Evolutionary conservation across 2,888 invertebrate species (phyloP), one percentile per base, ranked within the genome.

Genomic region (Philonicus albiceps): DNA sequence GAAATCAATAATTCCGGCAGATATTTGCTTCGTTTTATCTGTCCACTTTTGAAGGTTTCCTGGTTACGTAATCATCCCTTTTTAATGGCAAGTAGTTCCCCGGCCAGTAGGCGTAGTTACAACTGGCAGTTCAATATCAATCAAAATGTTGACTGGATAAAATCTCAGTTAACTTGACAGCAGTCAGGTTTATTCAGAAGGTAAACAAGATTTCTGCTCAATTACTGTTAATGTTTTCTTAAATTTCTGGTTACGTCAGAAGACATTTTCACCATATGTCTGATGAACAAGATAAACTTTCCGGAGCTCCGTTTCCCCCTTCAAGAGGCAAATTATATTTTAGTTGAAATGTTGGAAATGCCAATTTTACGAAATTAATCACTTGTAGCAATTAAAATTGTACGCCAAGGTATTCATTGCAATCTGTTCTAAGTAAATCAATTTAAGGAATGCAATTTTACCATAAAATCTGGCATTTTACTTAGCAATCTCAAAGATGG

Each of bases 131-230:
- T 31, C 31, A 27, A 75, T 31, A 75, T 74, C 37, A 37, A 37
- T 75, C 74, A 74, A 74, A 31, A 74, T 74, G 75, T n/a, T 75
- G 13, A 34, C 8, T 34, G 75, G 31, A 19, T 75, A 75, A 75
- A 74, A 75, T 75, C 75, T 31, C 34, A 34, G 34, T 34, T 75
- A 27, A 75, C 27, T 75, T 75, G 31, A 75, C 75, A 31, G 75
- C 49, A 43, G 49, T 78, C 49, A 78, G 19, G 27, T 22, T 43
- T 49, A 49, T 13, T 13, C 85, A 85, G 85, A 87, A 87, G 87
- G 85, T 53, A 80, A 87, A 87, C 87, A 80, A 87, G 87, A 87
- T 87, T 87, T 87, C 74, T 87, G 87, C 55, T 85, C 87, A 40
- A 87, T 87, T 85, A 73, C 85, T 86, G 73, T 78, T 81, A 73